phyloP scores from a whole-genome alignment of 2,113 vertebrate species.

The Rhinolophus sinicus region DNA sequence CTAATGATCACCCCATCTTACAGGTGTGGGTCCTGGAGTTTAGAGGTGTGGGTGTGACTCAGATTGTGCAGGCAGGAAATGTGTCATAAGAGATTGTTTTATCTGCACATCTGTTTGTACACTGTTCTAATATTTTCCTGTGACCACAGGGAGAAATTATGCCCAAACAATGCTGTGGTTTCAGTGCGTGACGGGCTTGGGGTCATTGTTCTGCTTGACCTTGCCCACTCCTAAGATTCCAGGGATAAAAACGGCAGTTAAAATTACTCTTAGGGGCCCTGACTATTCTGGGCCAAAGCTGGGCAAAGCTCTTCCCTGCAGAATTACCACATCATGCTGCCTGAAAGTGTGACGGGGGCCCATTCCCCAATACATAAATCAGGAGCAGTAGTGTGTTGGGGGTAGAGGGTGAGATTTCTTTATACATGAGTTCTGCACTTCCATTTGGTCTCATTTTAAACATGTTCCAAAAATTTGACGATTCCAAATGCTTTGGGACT shows the following conservation, averaged over 20 bases:
- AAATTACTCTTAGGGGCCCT: background rate
- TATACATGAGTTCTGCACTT: background rate
- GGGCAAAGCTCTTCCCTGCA: conserved; percentile 39
- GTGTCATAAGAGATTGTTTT: background rate
- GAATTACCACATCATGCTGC: conserved; percentile 30
- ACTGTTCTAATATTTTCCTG: conserved; percentile 23
- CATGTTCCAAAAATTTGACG: background rate
- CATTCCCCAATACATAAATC: conserved; percentile 53
- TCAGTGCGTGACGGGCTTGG: background rate
- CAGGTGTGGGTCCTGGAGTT: background rate
- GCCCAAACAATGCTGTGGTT: background rate
- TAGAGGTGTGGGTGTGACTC: background rate
- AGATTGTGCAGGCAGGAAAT: background rate
- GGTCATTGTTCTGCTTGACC: conserved; percentile 51
- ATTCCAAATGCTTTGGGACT: background rate
- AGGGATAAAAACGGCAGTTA: conserved; percentile 54
- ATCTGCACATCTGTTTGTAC: background rate
- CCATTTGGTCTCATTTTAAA: background rate
- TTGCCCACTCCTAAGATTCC: conserved; percentile 24
- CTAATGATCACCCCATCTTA: background rate
- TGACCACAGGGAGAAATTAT: conserved; percentile 14
- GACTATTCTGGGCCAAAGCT: conserved; percentile 39
- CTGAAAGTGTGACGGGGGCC: conserved; percentile 25
- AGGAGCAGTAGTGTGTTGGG: background rate
- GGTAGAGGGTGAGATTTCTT: background rate